Evolutionary conservation across 2,888 invertebrate genomes (phyloP).

Genomic region (Brenthis hecate): DNA sequence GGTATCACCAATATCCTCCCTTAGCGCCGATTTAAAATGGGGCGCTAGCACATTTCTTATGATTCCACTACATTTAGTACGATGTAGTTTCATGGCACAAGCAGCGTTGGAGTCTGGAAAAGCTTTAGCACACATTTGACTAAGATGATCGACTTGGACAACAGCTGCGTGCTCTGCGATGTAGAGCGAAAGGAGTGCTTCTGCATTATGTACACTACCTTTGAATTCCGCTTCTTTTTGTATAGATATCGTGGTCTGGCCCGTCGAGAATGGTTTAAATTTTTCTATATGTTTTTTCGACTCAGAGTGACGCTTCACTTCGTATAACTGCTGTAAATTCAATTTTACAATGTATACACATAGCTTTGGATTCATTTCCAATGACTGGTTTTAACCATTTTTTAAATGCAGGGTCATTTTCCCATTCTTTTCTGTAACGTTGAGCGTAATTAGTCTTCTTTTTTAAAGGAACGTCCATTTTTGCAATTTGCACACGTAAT

Average conservation of each 20-base stretch:
- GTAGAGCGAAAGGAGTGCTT: constrained; percentile 6
- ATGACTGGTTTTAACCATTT: constrained; percentile 4
- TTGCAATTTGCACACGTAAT: too few relatives aligned
- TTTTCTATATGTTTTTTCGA: background rate
- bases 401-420: constrained; percentile 9
- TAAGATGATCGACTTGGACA: constrained; percentile 11
- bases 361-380: background rate
- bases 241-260: background rate
- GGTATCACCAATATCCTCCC: background rate
- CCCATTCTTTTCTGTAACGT: constrained; percentile 8
- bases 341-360: constrained; percentile 14
- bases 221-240: background rate
- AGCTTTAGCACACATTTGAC: constrained; percentile 2
- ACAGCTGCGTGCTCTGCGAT: constrained; percentile 10
- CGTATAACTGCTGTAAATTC: constrained; percentile 9
- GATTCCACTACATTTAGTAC: background rate
- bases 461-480: background rate
- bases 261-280: background rate
- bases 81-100: background rate
- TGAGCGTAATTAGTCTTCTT: constrained; percentile 15
- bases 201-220: constrained; percentile 2
- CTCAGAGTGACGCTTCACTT: background rate
- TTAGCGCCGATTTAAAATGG: background rate
- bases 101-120: background rate
- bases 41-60: background rate